Evolutionary conservation across 2,888 invertebrate species (phyloP).

Genomic region (Phyllotreta striolata): DNA sequence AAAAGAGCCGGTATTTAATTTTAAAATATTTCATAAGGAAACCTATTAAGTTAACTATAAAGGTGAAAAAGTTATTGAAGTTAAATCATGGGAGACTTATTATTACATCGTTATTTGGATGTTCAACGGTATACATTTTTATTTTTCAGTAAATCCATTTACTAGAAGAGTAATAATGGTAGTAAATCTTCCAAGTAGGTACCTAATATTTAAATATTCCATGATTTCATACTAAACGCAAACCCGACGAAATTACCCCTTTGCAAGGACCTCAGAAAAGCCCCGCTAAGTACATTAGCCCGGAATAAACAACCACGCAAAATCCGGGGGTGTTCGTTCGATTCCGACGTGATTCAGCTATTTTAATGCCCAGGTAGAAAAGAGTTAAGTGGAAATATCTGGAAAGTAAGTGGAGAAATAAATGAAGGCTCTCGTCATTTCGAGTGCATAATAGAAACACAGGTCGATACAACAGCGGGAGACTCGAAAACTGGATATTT

Average conservation of each 20-base stretch:
- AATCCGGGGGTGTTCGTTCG: constrained; percentile 10
- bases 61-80: constrained; percentile 28
- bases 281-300: background rate
- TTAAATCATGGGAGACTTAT: constrained; percentile 14
- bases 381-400: constrained; percentile 33
- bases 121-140: too few species aligned
- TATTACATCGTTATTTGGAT: too few species aligned
- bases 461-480: constrained; percentile 42
- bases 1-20: constrained; percentile 23
- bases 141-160: too few species aligned
- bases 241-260: background rate
- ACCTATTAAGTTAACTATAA: constrained; percentile 24
- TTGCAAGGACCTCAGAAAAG: background rate
- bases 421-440: constrained; percentile 44
- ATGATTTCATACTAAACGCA: too few species aligned
- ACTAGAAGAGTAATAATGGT: too few species aligned
- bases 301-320: constrained; percentile 6
- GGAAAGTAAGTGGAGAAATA: constrained; percentile 36
- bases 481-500: constrained; percentile 21
- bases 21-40: constrained; percentile 27
- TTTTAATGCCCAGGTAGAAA: constrained; percentile 24
- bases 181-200: too few species aligned
- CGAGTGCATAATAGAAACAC: constrained; percentile 44
- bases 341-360: constrained; percentile 25
- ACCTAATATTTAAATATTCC: too few species aligned